Percentiles rank a stretch among this genome's conserved stretches.
phyloP scores from a whole-genome alignment of 2,113 vertebrate species.

The Hylia prasina region DNA sequence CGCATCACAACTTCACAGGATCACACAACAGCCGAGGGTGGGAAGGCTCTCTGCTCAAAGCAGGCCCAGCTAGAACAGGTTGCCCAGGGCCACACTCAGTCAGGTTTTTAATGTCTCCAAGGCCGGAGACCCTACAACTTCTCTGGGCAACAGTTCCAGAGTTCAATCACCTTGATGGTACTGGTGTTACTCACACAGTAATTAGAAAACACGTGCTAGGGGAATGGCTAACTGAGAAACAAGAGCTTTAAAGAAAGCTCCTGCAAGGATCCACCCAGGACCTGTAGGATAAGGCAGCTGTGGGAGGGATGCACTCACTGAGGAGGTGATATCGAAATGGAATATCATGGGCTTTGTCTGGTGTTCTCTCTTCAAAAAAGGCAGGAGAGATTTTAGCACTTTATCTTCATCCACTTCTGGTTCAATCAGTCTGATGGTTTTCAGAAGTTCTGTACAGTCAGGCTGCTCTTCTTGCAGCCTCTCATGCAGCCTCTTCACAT shows the following conservation, averaged over 20 bases:
- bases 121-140: background rate
- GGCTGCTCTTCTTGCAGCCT: constrained; percentile 58
- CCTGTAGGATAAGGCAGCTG: background rate
- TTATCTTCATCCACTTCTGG: constrained; percentile 81
- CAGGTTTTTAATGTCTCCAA: background rate
- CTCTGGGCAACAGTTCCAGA: background rate
- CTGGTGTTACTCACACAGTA: background rate
- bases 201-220: background rate
- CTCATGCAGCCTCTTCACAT: constrained; percentile 80
- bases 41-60: background rate
- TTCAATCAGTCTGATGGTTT: constrained; percentile 84
- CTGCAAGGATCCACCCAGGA: background rate
- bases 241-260: background rate
- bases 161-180: background rate
- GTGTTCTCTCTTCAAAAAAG: constrained; percentile 66
- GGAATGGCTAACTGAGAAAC: background rate
- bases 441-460: constrained; percentile 47
- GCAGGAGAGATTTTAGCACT: constrained; percentile 75
- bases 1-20: background rate
- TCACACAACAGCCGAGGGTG: background rate
- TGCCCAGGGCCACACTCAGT: background rate
- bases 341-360: constrained; percentile 75
- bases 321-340: constrained; percentile 92
- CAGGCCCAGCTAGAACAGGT: background rate
- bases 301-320: constrained; percentile 72